phyloP scores from a whole-genome alignment of 2,797 vertebrate genomes.

The Cichlasoma orientale region DNA sequence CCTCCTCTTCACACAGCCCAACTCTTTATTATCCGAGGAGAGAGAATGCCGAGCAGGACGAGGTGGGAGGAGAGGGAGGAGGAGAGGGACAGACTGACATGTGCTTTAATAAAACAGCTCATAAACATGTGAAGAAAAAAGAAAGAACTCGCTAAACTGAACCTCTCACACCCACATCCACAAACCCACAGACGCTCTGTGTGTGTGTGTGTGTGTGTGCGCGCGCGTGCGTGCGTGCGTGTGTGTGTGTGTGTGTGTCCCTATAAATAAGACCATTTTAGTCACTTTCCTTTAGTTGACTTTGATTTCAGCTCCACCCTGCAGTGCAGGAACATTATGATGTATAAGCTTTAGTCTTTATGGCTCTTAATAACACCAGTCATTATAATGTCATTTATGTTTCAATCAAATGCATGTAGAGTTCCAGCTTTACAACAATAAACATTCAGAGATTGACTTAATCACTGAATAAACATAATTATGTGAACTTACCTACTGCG shows the following conservation, averaged over 20 bases:
- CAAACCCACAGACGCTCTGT: constrained; percentile 11
- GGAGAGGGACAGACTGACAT: constrained; percentile 21
- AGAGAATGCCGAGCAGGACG: background rate
- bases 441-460: background rate
- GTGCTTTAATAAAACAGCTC: constrained; percentile 38
- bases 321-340: background rate
- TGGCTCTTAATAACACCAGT: background rate
- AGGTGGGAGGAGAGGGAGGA: constrained; percentile 26
- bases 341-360: background rate
- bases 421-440: background rate
- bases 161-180: constrained; percentile 33
- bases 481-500: background rate
- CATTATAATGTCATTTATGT: background rate
- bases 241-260: background rate
- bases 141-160: background rate
- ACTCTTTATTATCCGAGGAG: constrained; percentile 26
- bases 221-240: background rate
- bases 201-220: background rate
- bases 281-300: constrained; percentile 9
- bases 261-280: background rate
- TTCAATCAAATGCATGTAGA: background rate
- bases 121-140: background rate
- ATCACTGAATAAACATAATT: background rate
- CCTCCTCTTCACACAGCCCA: constrained; percentile 24
- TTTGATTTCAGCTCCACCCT: background rate